phyloP scores from a whole-genome alignment of 1,140 invertebrate genomes.

The Solenopsis invicta region DNA sequence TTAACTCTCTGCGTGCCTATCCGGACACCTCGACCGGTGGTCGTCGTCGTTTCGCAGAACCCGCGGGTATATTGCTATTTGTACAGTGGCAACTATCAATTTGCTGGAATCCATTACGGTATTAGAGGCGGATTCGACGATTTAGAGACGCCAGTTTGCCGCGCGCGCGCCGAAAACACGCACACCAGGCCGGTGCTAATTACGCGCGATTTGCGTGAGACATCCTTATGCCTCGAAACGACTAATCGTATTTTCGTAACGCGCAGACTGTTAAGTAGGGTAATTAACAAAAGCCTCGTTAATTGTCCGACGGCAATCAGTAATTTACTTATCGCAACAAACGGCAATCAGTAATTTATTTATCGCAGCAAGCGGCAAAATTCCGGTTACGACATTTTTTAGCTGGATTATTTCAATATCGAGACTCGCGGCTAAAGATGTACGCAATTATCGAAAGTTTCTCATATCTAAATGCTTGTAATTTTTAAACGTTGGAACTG shows the following conservation, averaged over 20 bases:
- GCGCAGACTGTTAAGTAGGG: background rate
- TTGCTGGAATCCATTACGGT: constrained; percentile 79
- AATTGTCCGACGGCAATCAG: constrained; percentile 21
- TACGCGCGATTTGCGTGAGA: constrained; percentile 40
- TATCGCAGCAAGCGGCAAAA: constrained; percentile 49
- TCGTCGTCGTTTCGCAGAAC: constrained; percentile 58
- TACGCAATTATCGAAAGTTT: background rate
- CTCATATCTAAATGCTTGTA: background rate
- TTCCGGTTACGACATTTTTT: background rate
- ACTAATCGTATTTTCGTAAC: constrained; percentile 31
- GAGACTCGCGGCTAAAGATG: background rate
- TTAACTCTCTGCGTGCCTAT: constrained; percentile 67
- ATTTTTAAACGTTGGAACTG: background rate
- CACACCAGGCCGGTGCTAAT: background rate
- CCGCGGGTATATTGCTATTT: constrained; percentile 78
- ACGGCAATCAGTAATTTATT: constrained; percentile 55
- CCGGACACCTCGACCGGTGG: constrained; percentile 66
- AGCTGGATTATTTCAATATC: background rate
- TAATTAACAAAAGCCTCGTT: constrained; percentile 55
- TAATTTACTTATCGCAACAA: constrained; percentile 67
- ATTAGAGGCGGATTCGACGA: constrained; percentile 75
- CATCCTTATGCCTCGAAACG: constrained; percentile 9
- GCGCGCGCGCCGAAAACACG: constrained; percentile 18
- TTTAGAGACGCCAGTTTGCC: constrained; percentile 63
- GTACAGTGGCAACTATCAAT: constrained; percentile 80